A percentile compares a stretch with the other conserved stretches of the same genome.
Conservation (phyloP, 1,140 invertebrate genomes). For the Bombus cullumanus region DNA sequence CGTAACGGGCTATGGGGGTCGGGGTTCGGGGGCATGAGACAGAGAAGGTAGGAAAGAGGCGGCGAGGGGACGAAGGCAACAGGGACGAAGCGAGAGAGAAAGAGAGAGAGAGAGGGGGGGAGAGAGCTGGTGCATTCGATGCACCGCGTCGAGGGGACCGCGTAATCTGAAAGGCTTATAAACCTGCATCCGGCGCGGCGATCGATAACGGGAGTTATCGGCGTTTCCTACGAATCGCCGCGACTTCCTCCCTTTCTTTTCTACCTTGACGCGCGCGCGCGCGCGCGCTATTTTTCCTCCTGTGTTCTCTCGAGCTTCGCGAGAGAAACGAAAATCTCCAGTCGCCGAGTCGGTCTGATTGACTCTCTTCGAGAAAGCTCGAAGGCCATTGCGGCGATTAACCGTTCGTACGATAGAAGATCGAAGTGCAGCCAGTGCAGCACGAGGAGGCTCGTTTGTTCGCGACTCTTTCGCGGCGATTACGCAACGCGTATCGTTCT, state of each 20-base stretch:
- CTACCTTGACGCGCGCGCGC: conserved; percentile 17
- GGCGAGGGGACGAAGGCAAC: conserved; percentile 12
- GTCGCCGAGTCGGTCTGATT: not conserved
- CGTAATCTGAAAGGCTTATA: conserved; percentile 78
- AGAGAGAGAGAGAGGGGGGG: not conserved
- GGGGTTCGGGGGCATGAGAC: not conserved
- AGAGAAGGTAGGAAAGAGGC: conserved; percentile 7
- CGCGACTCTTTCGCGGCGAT: not conserved
- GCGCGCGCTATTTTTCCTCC: not conserved
- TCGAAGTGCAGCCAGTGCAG: too few relatives aligned
- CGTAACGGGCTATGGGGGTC: conserved; percentile 31
- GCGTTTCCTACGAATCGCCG: conserved; percentile 68
- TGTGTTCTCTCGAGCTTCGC: not conserved
- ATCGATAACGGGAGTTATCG: conserved; percentile 77
- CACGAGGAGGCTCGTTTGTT: not conserved
- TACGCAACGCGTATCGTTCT: not conserved
- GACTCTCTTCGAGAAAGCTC: not conserved
- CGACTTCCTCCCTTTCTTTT: conserved; percentile 44
- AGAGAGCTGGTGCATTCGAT: conserved; percentile 57
- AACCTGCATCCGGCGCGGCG: conserved; percentile 76
- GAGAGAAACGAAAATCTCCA: not conserved
- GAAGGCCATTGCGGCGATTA: too few relatives aligned
- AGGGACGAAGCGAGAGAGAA: not conserved
- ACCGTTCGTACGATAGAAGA: too few relatives aligned
- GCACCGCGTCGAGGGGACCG: conserved; percentile 64